Evolutionary conservation across 2,113 vertebrate genomes (phyloP).

Genomic region (Mesoclemmys tuberculata): DNA sequence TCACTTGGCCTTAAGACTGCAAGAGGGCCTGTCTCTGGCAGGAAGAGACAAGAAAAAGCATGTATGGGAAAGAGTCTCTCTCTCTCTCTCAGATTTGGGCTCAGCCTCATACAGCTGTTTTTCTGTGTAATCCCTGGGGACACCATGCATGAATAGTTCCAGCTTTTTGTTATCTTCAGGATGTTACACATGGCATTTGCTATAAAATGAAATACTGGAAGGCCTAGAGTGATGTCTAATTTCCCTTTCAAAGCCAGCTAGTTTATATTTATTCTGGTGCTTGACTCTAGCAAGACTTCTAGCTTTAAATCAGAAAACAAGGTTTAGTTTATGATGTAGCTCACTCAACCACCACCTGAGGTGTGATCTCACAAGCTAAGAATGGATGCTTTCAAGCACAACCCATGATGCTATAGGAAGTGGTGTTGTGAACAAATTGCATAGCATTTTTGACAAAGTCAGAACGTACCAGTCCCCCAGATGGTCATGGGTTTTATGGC

Average conservation of each 20-base stretch:
- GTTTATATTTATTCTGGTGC: not conserved
- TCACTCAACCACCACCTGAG: not conserved
- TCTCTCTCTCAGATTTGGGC: not conserved
- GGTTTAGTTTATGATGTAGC: not conserved
- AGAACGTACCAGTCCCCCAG: not conserved
- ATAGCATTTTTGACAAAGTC: not conserved
- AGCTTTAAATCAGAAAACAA: not conserved
- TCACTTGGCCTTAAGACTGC: not conserved
- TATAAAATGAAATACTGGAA: not conserved
- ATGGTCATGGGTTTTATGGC: not conserved
- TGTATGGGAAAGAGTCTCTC: not conserved
- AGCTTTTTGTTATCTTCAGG: not conserved
- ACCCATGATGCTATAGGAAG: not conserved
- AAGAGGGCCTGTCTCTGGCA: not conserved
- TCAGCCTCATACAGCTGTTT: accelerated
- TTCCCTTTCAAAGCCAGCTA: not conserved
- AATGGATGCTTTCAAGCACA: not conserved
- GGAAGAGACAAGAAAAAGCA: not conserved
- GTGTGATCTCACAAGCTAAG: not conserved
- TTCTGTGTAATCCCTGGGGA: not conserved
- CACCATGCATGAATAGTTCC: accelerated
- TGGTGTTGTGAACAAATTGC: not conserved
- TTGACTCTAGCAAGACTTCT: not conserved
- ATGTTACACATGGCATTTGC: not conserved
- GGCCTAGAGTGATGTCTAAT: not conserved